Base-by-base conservation (phyloP, 2,888 invertebrate genomes). In the Pasiphila rectangulata region DNA sequence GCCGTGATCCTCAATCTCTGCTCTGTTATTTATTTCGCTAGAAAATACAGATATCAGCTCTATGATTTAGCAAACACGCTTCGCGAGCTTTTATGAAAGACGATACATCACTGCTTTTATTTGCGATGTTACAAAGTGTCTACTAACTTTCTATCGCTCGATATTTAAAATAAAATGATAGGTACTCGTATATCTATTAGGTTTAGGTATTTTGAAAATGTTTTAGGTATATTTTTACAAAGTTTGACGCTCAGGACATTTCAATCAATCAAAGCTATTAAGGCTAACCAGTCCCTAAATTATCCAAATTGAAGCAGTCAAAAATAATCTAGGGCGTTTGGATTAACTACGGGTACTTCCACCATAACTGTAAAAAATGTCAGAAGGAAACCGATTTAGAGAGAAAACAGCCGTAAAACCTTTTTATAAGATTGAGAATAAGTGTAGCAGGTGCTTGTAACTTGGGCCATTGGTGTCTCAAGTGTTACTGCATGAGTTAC, bases 401-500 rank as follows among this genome's bases (percentile, higher is more conserved):
- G 17, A 17, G 9, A 25, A 12, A 4, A 25, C 24, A 4, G 24
- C n/a, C 21, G 21, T 6, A 21, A 3, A 19, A 19, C 6, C 21
- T 6, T 1, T 21, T 4, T n/a, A n/a, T n/a, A 1, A 21, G 21
- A 5, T 21, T 21, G 21, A 21, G 6, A 21, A 21, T 6, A n/a
- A n/a, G n/a, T n/a, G n/a, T n/a, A n/a, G 17, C 34, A 29, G n/a
- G 3, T 9, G 29, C 20, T 38, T 51, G 35, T 54, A 23, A 51
- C 61, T 67, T 68, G 57, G 51, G 56, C 61, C 61, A 58, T 15
- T 30, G 37, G 46, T 54, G 56, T 67, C 61, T 67, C 60, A 66
- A 72, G 67, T 70, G 67, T 69, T 68, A 65, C 69, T 71, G 70
- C 70, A 77, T 75, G 76, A 79, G 72, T 79, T 70, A 79, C 69